Base-by-base conservation (phyloP, 2,888 invertebrate species). In the Caenorhabditis sp. region DNA sequence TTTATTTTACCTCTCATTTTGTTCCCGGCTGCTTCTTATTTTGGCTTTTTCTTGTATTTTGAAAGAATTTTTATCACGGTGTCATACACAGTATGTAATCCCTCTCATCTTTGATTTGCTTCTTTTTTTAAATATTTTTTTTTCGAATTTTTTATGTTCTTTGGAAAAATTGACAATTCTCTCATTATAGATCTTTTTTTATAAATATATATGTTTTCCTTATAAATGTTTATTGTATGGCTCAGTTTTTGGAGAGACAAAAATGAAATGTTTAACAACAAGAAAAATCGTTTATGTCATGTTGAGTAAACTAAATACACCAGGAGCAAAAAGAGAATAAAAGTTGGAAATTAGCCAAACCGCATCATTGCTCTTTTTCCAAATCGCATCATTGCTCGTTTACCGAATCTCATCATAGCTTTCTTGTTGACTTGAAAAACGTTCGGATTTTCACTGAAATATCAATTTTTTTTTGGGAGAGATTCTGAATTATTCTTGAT, bases 301-400 rank as follows among this genome's bases (percentile, higher is more conserved):
- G 43, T 17, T 43, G 31, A 31, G 31, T 31, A 31, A 31, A 31
- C 31, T 31, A 31, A 31, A 31, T 31, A 31, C 31, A 31, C 31
- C 31, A 31, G 31, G 31, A 50, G 17, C 5, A 21, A 7, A 5
- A 4, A 14, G 12, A 7, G 23, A 53, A 20, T n/a, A 53, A 21
- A 21, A 36, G 4, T 59, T 5, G 21, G 17, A 38, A 59, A 14
- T 61, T 43, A 73, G 54, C 80, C 80, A 38, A 78, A 71, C 72
- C 77, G 67, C 63, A 77, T 67, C 50, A 76, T 66, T 8, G 77
- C 70, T 64, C 77, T 52, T 59, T 80, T 76, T 66, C 81, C 81
- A 23, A 81, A 68, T 56, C 81, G 65, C 73, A 82, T 73, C 64
- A 78, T 66, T 3, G 78, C 79, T 53, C 81, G 65, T 63, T 82